Conservation (phyloP, 2,888 invertebrate genomes). For the Lacanobia wlatinum region DNA sequence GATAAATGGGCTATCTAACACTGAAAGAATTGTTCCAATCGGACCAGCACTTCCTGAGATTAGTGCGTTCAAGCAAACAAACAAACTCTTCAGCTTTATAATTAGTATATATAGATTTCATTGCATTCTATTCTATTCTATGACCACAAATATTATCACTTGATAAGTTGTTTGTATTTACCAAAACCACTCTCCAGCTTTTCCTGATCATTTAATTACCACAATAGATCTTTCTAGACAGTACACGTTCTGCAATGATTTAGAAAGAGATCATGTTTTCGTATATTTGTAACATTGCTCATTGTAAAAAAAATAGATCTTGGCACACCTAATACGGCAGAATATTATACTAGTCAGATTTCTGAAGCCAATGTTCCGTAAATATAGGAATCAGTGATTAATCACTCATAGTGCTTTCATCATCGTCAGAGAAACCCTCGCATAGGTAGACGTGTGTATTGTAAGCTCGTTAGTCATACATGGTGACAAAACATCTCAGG, state of each 20-base stretch:
- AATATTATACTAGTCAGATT: constrained; percentile 20
- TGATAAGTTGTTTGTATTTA: neutral
- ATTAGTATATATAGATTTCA: no score
- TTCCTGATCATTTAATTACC: no score
- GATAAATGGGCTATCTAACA: no score
- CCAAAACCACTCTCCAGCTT: neutral
- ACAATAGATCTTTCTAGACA: constrained; percentile 16
- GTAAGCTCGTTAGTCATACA: constrained; percentile 33
- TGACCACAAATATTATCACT: no score
- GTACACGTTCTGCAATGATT: neutral
- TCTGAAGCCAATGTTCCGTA: constrained; percentile 7
- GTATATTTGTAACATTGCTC: constrained; percentile 10
- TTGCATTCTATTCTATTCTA: no score
- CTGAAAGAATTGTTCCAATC: no score
- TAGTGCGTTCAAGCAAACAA: no score
- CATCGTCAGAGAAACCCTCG: constrained; percentile 30
- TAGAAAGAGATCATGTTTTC: constrained; percentile 9
- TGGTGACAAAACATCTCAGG: constrained; percentile 26
- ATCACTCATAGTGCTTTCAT: constrained; percentile 36
- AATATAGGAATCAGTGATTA: constrained; percentile 29
- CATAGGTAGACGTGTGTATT: neutral
- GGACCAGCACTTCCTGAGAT: no score
- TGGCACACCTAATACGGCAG: constrained; percentile 36
- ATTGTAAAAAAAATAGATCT: constrained; percentile 40
- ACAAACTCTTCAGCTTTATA: no score